phyloP scores from a whole-genome alignment of 2,113 vertebrate species.

The Arvicanthis niloticus region DNA sequence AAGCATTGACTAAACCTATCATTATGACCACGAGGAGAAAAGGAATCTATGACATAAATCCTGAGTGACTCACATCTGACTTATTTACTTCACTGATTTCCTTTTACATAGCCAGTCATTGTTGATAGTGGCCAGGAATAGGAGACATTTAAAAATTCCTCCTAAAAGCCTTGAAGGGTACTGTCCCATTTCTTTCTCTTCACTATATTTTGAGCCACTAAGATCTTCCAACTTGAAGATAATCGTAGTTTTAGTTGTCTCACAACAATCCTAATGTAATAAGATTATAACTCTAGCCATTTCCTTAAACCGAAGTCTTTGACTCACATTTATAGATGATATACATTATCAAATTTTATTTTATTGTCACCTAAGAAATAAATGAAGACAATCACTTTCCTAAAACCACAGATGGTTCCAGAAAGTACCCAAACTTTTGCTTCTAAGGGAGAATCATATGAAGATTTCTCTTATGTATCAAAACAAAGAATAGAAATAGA shows the following conservation, averaged over 20 bases:
- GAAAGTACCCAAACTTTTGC: background rate
- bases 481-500: background rate
- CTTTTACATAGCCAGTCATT: background rate
- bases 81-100: constrained; percentile 59
- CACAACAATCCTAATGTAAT: constrained; percentile 53
- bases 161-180: background rate
- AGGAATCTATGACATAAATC: constrained; percentile 37
- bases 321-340: constrained; percentile 65
- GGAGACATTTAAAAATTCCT: constrained; percentile 18
- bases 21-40: constrained; percentile 6
- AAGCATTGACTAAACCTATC: background rate
- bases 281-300: constrained; percentile 57
- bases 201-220: constrained; percentile 45
- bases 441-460: background rate
- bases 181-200: background rate
- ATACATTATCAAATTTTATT: constrained; percentile 60
- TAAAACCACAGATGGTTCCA: constrained; percentile 6
- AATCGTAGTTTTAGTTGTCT: constrained; percentile 64
- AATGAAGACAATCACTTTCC: constrained; percentile 62
- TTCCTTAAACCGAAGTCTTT: constrained; percentile 69
- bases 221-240: constrained; percentile 41
- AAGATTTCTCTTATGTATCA: background rate
- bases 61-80: constrained; percentile 39
- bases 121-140: background rate
- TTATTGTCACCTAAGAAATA: constrained; percentile 66